Evolutionary conservation across 2,113 vertebrate genomes (phyloP).

Genomic region (Malurus melanocephalus): DNA sequence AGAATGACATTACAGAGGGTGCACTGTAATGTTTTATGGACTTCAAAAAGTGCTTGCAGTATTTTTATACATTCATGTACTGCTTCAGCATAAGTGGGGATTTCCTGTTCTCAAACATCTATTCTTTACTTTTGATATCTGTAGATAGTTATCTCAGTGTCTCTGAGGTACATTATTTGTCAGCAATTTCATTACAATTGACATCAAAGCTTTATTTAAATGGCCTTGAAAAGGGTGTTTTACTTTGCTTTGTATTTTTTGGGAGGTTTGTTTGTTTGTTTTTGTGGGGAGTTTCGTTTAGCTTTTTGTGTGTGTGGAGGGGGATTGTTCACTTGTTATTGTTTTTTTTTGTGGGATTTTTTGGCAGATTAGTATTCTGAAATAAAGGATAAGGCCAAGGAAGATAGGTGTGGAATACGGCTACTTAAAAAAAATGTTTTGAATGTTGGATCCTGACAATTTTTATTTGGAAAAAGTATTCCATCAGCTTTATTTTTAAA

Average conservation of each 20-base stretch:
- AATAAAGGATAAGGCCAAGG: not conserved
- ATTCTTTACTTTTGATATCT: not conserved
- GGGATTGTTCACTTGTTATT: no score
- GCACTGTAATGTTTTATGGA: not conserved
- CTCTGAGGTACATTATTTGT: not conserved
- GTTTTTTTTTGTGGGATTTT: not conserved
- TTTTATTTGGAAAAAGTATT: not conserved
- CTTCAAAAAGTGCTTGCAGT: not conserved
- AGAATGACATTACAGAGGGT: not conserved
- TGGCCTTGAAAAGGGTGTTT: not conserved
- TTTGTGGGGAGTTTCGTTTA: not conserved
- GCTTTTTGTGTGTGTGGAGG: not conserved
- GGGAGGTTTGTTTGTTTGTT: not conserved
- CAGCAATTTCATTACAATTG: not conserved
- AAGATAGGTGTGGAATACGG: not conserved
- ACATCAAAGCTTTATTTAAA: not conserved
- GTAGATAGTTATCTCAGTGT: not conserved
- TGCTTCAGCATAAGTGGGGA: not conserved
- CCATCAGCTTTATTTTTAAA: not conserved
- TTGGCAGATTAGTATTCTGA: not conserved
- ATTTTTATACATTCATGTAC: not conserved
- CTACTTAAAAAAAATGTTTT: not conserved
- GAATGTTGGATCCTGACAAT: fast-evolving
- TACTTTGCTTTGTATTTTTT: not conserved
- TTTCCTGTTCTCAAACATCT: not conserved